A percentile compares a stretch with the other conserved stretches of the same genome.
These are phyloP conservation scores for Platysteira castanea DNA, from an alignment of 2,113 vertebrate genomes.

Conservation along the genomic window DNA sequence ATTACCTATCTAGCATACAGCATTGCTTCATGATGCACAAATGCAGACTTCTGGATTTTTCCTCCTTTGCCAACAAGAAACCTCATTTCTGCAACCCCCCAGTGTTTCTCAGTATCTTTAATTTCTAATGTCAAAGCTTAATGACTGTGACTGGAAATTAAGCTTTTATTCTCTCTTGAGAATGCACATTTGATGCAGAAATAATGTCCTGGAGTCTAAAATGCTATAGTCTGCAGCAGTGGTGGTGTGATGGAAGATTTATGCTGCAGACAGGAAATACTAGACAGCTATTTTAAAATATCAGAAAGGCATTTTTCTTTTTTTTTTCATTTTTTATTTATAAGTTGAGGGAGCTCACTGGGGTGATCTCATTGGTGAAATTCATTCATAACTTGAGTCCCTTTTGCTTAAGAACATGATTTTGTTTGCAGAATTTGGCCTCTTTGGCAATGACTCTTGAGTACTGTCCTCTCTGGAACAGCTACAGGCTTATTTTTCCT, in stretches of 20 bases:
- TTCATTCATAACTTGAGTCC: not conserved
- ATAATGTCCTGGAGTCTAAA: not conserved
- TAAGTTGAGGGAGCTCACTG: not conserved
- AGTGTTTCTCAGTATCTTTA: not conserved
- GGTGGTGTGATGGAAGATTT: not conserved
- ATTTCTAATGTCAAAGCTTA: slow-evolving; percentile 1
- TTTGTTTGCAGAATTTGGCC: not conserved
- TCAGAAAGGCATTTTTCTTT: not conserved
- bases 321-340: not conserved
- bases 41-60: slow-evolving; percentile 1
- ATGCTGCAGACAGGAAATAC: not conserved
- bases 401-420: not conserved
- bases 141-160: slow-evolving; percentile 11
- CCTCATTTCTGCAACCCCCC: not conserved
- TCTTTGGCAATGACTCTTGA: not conserved
- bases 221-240: not conserved
- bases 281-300: not conserved
- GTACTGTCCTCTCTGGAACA: not conserved
- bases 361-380: not conserved
- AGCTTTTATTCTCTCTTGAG: not conserved
- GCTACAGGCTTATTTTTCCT: not conserved
- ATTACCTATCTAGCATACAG: not conserved
- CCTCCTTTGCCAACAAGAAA: not conserved
- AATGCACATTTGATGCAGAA: not conserved
- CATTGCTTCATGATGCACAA: not conserved